Conservation (phyloP, 2,113 vertebrate genomes). For the Oxyura jamaicensis region DNA sequence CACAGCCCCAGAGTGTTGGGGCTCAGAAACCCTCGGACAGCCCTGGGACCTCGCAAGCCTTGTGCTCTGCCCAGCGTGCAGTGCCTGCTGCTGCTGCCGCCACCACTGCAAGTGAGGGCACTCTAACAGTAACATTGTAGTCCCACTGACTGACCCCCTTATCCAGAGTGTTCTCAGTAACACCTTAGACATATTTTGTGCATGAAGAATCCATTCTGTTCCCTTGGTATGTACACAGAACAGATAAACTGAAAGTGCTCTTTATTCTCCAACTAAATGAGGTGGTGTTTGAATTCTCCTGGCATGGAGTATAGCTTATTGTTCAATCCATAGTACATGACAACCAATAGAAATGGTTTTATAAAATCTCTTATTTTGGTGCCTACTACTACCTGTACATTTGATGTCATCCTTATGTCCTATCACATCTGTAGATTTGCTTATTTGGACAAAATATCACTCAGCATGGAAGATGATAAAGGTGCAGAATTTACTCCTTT, state of each 20-base stretch:
- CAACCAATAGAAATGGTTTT: background rate
- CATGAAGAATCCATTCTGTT: conserved; percentile 14
- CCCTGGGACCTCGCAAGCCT: no score
- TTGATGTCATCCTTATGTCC: background rate
- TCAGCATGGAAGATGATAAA: background rate
- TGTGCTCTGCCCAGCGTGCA: no score
- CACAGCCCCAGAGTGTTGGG: no score
- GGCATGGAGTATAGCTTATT: background rate
- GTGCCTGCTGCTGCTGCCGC: no score
- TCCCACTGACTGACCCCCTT: no score
- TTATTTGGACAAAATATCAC: background rate
- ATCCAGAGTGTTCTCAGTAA: no score
- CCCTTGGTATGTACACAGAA: background rate
- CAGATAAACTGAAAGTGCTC: conserved; percentile 19
- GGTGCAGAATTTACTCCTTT: background rate
- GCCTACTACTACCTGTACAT: background rate
- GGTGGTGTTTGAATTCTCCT: background rate
- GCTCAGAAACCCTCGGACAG: no score
- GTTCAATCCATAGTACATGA: background rate
- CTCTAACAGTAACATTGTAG: no score
- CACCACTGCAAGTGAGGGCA: no score
- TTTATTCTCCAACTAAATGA: conserved; percentile 23
- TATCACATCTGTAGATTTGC: background rate
- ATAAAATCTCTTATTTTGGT: background rate
- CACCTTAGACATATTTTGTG: background rate